These are phyloP conservation scores for Macroglossus sobrinus DNA, from an alignment of 2,113 vertebrate genomes.

Conservation along the genomic window DNA sequence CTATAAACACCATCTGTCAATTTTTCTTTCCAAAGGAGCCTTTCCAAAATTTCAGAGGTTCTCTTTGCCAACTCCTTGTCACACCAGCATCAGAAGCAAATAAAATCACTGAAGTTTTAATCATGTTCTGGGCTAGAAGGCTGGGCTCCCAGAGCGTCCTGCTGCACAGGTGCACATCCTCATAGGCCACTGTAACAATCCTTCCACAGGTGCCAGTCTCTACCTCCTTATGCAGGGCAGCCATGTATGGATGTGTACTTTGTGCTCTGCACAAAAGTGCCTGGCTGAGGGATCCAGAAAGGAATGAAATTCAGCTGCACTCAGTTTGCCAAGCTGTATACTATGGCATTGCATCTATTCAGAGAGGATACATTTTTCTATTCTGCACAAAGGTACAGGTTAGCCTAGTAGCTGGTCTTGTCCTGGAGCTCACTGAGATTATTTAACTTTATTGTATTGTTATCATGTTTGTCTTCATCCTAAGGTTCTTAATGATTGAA, in stretches of 20 bases:
- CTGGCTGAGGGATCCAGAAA: not conserved
- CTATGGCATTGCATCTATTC: not conserved
- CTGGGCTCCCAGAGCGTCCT: not conserved
- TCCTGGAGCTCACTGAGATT: not conserved
- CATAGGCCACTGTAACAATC: not conserved
- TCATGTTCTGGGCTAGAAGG: not conserved
- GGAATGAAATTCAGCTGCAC: not conserved
- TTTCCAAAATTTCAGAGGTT: not conserved
- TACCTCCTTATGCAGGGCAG: not conserved
- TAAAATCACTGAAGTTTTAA: not conserved
- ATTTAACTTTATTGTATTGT: not conserved
- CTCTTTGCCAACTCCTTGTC: not conserved
- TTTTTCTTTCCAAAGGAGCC: conserved; percentile 32
- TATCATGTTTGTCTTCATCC: not conserved
- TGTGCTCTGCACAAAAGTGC: not conserved
- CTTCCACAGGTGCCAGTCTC: not conserved
- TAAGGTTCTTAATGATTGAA: not conserved
- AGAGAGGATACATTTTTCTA: not conserved
- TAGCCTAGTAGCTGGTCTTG: not conserved
- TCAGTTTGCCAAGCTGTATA: not conserved
- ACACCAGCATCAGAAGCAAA: not conserved
- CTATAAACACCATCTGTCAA: conserved; percentile 43
- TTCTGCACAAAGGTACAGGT: not conserved
- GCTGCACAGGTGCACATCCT: not conserved
- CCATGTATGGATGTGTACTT: not conserved